These are phyloP conservation scores for Mormyrus iriodes DNA, from an alignment of 2,113 vertebrate genomes.

Conservation along the genomic window DNA sequence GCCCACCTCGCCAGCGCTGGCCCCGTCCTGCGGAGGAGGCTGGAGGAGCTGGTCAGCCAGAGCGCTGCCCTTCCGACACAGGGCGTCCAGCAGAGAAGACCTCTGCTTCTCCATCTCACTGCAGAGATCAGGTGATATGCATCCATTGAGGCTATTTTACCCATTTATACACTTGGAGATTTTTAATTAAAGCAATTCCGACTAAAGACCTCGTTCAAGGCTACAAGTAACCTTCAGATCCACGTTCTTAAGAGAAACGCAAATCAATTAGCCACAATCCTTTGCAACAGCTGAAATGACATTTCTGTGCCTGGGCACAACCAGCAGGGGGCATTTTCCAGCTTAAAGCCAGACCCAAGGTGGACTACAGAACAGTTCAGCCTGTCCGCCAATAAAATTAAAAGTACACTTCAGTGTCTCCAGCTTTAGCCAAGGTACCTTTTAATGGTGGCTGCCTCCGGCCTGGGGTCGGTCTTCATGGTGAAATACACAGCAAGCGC, in stretches of 20 bases:
- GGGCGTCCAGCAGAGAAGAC: slow-evolving; percentile 80
- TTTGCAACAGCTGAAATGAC: background rate
- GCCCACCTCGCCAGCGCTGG: slow-evolving; percentile 60
- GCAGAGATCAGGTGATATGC: background rate
- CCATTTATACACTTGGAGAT: background rate
- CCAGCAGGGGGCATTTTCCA: background rate
- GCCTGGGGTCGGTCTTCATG: slow-evolving; percentile 94
- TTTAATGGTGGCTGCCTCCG: slow-evolving; percentile 91
- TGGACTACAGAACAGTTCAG: background rate
- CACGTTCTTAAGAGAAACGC: background rate
- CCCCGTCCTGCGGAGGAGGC: slow-evolving; percentile 67
- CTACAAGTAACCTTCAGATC: background rate
- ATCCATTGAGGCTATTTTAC: background rate
- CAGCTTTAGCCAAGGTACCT: slow-evolving; percentile 59
- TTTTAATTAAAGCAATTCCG: background rate
- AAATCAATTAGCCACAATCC: background rate
- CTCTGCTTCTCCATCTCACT: slow-evolving; percentile 99
- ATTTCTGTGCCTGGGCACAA: background rate
- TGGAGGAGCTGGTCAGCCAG: slow-evolving; percentile 84
- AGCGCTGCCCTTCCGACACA: slow-evolving; percentile 86
- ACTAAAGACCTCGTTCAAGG: background rate
- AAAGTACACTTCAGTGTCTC: background rate
- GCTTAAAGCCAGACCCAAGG: background rate
- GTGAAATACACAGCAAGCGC: slow-evolving; percentile 85
- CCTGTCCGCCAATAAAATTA: background rate